Conservation (phyloP, 2,113 vertebrate species). For the Macquaria ambigua region DNA sequence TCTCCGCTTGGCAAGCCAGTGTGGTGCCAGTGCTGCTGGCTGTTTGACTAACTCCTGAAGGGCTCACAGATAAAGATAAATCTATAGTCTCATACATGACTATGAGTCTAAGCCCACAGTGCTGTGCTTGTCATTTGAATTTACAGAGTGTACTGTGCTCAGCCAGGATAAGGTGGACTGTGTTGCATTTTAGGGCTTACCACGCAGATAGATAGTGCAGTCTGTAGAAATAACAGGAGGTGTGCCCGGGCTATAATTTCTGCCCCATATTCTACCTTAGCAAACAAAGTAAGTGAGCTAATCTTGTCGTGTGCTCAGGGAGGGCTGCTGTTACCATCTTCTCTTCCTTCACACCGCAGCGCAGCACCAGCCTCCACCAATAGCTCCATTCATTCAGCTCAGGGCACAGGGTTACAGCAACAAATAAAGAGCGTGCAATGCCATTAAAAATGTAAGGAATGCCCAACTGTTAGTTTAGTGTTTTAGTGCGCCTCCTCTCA, state of each 20-base stretch:
- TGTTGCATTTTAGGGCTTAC: constrained; percentile 59
- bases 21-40: constrained; percentile 61
- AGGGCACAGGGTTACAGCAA: constrained; percentile 92
- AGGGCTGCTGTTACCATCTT: constrained; percentile 71
- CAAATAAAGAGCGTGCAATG: constrained; percentile 89
- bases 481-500: constrained; percentile 84
- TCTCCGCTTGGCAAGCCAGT: constrained; percentile 65
- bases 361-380: constrained; percentile 83
- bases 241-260: constrained; percentile 66
- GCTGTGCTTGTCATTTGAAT: constrained; percentile 55
- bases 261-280: constrained; percentile 65
- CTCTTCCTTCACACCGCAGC: constrained; percentile 72
- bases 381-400: constrained; percentile 85
- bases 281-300: constrained; percentile 75
- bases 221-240: constrained; percentile 63
- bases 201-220: constrained; percentile 46
- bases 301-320: constrained; percentile 68
- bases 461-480: constrained; percentile 89
- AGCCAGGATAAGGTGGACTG: constrained; percentile 27
- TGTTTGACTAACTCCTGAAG: constrained; percentile 70
- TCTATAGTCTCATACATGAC: constrained; percentile 50
- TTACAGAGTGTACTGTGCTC: constrained; percentile 40
- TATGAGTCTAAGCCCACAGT: constrained; percentile 40
- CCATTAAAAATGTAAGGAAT: constrained; percentile 93
- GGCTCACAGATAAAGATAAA: constrained; percentile 66